Evolutionary conservation across 2,113 vertebrate genomes (phyloP), one percentile per base, ranked within the genome.

Genomic region (Paradoxurus hermaphroditus): DNA sequence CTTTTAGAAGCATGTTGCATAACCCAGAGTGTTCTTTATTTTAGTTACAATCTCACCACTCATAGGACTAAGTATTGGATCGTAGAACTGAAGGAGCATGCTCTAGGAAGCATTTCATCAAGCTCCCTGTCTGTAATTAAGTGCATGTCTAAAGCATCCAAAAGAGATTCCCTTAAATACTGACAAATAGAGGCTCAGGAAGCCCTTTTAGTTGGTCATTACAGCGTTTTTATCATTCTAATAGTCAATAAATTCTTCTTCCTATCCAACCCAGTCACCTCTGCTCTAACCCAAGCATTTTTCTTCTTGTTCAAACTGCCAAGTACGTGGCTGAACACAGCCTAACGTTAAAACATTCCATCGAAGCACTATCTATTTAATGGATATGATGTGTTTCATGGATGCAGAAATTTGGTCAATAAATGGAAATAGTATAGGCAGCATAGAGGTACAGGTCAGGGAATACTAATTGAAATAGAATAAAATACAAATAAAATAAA

Each of bases 191-290:
- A 63, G 34, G 81, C 21, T 86, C 14, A 41, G 27, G 21, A 94
- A 88, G 19, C 15, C 18, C 27, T 93, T 77, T 77, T 49, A 78
- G 18, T 56, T 62, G 9, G 39, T 83, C n/a, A 85, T 84, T 87
- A 44, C 25, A 72, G 39, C 79, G 49, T 92, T 97, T 95, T 72
- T 86, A 62, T 93, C 82, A 67, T 29, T 78, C 34, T 75, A 86
- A 79, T 41, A 83, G 59, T 44, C 51, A 67, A 90, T 59, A 86
- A 56, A 87, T 97, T 85, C 41, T 93, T 86, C 34, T 31, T 95
- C 68, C 67, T 13, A n/a, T 86, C 86, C 59, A 88, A 79, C 9
- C 15, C 59, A 79, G 75, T 89, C 72, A 84, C 14, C 25, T 95
- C 25, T 88, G 1, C 31, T 84, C 73, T 85, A 94, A 77, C 36